Percentiles rank a stretch among this genome's conserved stretches.
Conservation (phyloP, 2,113 vertebrate genomes). For the Austrofundulus limnaeus region DNA sequence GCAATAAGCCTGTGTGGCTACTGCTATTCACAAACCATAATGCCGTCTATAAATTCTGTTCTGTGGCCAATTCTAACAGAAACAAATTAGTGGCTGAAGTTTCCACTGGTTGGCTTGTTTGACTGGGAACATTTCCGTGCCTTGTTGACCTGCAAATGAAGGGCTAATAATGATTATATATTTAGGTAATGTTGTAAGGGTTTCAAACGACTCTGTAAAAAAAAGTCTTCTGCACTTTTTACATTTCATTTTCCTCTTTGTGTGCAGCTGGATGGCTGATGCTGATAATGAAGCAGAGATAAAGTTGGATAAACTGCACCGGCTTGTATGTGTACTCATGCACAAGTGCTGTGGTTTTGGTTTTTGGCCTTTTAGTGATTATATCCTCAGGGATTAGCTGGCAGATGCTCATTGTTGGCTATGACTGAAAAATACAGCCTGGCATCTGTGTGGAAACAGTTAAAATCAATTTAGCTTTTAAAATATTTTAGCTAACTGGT, state of each 20-base stretch:
- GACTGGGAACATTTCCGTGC: background rate
- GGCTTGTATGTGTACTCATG: slow-evolving; percentile 1
- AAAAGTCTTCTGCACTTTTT: slow-evolving; percentile 27
- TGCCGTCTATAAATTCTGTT: slow-evolving; percentile 38
- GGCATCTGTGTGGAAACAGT: background rate
- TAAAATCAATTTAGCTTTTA: slow-evolving; percentile 5
- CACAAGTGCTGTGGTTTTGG: background rate
- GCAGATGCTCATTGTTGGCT: background rate
- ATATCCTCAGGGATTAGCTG: slow-evolving; percentile 1
- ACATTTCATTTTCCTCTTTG: slow-evolving; percentile 23
- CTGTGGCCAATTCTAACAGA: slow-evolving; percentile 29
- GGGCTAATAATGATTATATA: slow-evolving; percentile 27
- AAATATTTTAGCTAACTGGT: slow-evolving; percentile 27
- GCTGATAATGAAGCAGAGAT: slow-evolving; percentile 39
- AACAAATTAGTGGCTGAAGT: slow-evolving; percentile 44
- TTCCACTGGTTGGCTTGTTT: slow-evolving; percentile 22
- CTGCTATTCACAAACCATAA: slow-evolving; percentile 50
- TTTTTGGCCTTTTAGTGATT: slow-evolving; percentile 9
- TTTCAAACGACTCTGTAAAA: slow-evolving; percentile 25
- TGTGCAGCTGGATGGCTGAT: slow-evolving; percentile 30
- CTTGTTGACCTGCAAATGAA: slow-evolving; percentile 28
- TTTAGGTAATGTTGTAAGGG: slow-evolving; percentile 35
- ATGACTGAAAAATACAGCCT: background rate
- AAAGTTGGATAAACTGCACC: slow-evolving; percentile 21
- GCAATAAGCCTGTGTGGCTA: slow-evolving; percentile 44